Evolutionary conservation across 2,113 vertebrate genomes (phyloP).

Genomic region (Aviceda subcristata): DNA sequence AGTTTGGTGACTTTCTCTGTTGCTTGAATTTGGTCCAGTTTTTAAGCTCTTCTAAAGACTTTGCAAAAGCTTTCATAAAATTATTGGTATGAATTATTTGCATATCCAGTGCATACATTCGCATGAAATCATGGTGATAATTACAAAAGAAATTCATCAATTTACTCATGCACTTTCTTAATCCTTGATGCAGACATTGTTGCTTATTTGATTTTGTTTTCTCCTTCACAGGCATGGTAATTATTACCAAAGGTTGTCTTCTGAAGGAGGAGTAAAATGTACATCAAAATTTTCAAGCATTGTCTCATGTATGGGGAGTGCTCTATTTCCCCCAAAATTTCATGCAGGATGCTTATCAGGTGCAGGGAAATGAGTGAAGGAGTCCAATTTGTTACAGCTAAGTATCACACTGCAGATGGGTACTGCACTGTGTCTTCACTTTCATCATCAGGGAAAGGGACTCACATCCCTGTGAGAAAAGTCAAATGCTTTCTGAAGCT

Average conservation of each 20-base stretch:
- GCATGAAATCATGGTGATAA: not conserved
- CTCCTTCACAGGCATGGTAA: not conserved
- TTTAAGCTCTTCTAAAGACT: not conserved
- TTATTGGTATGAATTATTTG: not conserved
- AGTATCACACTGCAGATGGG: not conserved
- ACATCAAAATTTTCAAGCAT: not conserved
- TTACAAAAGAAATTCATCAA: not conserved
- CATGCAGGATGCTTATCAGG: not conserved
- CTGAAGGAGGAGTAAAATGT: not conserved
- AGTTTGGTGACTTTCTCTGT: not conserved
- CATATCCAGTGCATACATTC: not conserved
- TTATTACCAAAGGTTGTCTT: not conserved
- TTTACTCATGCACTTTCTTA: not conserved
- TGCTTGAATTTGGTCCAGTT: not conserved
- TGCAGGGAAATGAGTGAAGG: not conserved
- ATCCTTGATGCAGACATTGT: not conserved
- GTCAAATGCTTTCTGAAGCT: not conserved
- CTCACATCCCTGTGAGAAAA: not conserved
- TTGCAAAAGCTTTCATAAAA: not conserved
- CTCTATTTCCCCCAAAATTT: not conserved
- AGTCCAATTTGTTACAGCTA: not conserved
- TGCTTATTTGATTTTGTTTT: not conserved
- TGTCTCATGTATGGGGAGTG: accelerated
- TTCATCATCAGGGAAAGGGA: not conserved
- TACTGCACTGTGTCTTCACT: not conserved